These are phyloP conservation scores for Sardina pilchardus DNA, from an alignment of 2,113 vertebrate species.

Conservation along the genomic window DNA sequence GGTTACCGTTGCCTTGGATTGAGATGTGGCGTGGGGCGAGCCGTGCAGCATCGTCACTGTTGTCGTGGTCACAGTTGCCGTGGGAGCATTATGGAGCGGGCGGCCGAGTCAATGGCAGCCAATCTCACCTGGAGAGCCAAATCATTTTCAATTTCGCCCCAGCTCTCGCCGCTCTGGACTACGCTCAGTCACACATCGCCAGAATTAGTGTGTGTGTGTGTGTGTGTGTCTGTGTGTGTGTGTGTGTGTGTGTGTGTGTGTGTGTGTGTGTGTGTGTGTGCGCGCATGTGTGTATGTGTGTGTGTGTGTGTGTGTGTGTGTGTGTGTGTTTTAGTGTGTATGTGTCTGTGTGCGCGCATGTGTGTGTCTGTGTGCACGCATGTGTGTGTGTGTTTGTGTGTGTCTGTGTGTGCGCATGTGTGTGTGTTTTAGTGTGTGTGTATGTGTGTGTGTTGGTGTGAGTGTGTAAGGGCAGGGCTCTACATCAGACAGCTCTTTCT, in stretches of 20 bases:
- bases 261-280: no score
- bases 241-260: no score
- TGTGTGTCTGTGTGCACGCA: not conserved
- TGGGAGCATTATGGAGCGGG: conserved; percentile 46
- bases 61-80: no score
- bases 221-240: no score
- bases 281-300: not conserved
- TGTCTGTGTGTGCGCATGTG: not conserved
- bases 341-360: not conserved
- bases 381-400: not conserved
- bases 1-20: no score
- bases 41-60: conserved; percentile 43
- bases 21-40: conserved; percentile 38
- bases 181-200: no score
- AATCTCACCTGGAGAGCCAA: conserved; percentile 58
- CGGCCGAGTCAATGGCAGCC: conserved; percentile 42
- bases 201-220: not conserved
- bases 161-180: conserved; percentile 14
- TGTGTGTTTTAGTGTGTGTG: no score
- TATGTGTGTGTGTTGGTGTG: not conserved
- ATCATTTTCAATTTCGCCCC: conserved; percentile 57
- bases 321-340: not conserved
- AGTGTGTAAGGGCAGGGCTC: no score
- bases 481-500: not conserved
- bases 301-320: not conserved